Conservation (phyloP, 2,888 invertebrate species). For the Ommatoiulus sabulosus region DNA sequence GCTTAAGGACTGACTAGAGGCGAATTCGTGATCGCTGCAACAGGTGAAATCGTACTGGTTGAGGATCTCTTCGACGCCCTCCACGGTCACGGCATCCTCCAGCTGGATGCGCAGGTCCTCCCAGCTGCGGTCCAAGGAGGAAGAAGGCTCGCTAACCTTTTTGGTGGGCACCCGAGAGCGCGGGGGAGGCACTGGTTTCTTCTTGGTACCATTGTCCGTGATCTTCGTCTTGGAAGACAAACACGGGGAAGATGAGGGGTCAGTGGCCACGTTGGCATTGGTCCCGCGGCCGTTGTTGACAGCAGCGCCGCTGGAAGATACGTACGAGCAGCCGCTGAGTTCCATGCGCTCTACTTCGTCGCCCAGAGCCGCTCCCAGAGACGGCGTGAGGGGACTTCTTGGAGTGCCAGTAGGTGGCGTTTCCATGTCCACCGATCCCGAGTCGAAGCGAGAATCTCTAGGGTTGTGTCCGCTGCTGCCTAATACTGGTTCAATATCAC, state of each 20-base stretch:
- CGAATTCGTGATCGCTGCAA: neutral
- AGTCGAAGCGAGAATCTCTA: slow-evolving; percentile 64
- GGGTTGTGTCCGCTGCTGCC: slow-evolving; percentile 60
- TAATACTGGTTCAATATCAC: slow-evolving; percentile 32
- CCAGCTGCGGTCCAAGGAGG: slow-evolving; percentile 52
- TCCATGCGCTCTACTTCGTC: slow-evolving; percentile 45
- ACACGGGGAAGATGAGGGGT: slow-evolving; percentile 11
- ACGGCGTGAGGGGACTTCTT: slow-evolving; percentile 65
- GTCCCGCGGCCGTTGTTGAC: slow-evolving; percentile 33
- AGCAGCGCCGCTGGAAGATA: slow-evolving; percentile 10
- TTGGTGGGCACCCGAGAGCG: slow-evolving; percentile 60
- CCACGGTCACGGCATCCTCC: slow-evolving; percentile 47
- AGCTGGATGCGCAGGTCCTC: slow-evolving; percentile 29
- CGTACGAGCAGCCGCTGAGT: neutral
- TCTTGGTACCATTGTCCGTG: slow-evolving; percentile 51
- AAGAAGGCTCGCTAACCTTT: slow-evolving; percentile 53
- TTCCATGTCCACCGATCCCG: slow-evolving; percentile 67
- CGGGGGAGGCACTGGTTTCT: slow-evolving; percentile 63
- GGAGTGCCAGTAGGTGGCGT: slow-evolving; percentile 67
- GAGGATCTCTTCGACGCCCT: slow-evolving; percentile 41
- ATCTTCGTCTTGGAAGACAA: slow-evolving; percentile 44
- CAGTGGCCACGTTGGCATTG: slow-evolving; percentile 45
- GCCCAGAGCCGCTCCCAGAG: slow-evolving; percentile 36
- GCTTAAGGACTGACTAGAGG: neutral
- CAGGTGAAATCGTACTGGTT: slow-evolving; percentile 30